These are phyloP conservation scores for Cryptotis parvus DNA, from an alignment of 2,113 vertebrate genomes.

Conservation along the genomic window DNA sequence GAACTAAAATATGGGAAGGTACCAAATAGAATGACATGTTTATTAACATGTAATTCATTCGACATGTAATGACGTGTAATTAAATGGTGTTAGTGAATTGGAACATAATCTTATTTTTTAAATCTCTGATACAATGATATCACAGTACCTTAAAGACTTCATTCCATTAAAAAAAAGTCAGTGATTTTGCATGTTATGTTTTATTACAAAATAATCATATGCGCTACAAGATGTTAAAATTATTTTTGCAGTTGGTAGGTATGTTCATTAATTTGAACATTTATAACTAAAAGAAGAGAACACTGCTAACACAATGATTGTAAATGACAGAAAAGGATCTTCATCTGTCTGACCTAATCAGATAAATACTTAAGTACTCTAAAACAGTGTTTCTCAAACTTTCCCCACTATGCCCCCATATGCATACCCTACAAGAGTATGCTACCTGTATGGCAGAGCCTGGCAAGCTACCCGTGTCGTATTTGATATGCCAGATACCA, in stretches of 20 bases:
- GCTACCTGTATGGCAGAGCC: too few relatives aligned
- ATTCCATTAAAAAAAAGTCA: background rate
- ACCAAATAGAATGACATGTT: background rate
- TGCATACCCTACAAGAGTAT: too few relatives aligned
- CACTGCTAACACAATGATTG: constrained; percentile 51
- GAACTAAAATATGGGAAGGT: constrained; percentile 37
- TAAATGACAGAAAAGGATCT: constrained; percentile 47
- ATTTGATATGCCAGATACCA: too few relatives aligned
- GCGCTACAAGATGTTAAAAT: background rate
- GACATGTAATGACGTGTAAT: background rate
- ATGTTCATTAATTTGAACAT: constrained; percentile 47
- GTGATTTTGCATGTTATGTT: background rate
- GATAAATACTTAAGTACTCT: constrained; percentile 25
- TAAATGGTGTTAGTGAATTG: constrained; percentile 8
- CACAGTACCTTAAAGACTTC: constrained; percentile 9
- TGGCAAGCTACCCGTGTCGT: too few relatives aligned
- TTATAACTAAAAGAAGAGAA: constrained; percentile 57
- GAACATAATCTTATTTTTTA: constrained; percentile 5
- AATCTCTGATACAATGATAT: constrained; percentile 25
- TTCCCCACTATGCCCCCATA: too few relatives aligned
- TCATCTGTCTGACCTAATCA: background rate
- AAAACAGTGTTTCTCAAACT: too few relatives aligned
- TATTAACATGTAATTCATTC: background rate
- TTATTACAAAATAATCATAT: constrained; percentile 38
- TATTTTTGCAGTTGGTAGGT: constrained; percentile 12